Base-by-base conservation (phyloP, 2,888 invertebrate species). In the Eristalis arbustorum region DNA sequence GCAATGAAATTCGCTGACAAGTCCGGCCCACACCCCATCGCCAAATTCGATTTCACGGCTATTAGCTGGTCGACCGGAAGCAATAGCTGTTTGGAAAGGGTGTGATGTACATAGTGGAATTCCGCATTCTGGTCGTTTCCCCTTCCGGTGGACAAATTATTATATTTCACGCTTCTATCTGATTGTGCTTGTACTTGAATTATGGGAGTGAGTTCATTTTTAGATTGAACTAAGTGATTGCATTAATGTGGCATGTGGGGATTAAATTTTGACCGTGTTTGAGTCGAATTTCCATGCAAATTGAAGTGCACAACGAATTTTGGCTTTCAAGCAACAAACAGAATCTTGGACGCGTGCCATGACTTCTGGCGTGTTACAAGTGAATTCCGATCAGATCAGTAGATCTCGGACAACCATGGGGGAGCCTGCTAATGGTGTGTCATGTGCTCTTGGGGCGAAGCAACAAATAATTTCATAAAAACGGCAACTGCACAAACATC, bases 51-150 rank as follows among this genome's bases (percentile, higher is more conserved):
- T 73, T 40, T 73, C 34, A 25, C 37, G 11, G 61, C 31, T 57
- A 72, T 40, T 75, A 59, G 37, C 62, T 67, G 18, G 67, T 31
- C 34, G 13, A 73, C 62, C 62, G 79, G 73, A 83, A 78, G 28
- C 28, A 14, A 10, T 56, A 22, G n/a, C 23, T 37, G 22, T 78
- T 68, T 25, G 34, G 59, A 56, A 49, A 13, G 56, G n/a, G 49
- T 76, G 62, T 42, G 64, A 64, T 34, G 18, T 64, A 59, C 72
- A 68, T 34, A 34, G 25, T 64, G 57, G 59, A 78, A 83, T 18
- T 73, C 78, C 37, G 37, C 72, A 73, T 68, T 64, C 69, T 10
- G 13, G n/a, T 11, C 42, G 34, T 78, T 68, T 77, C 63, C 63
- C 23, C 31, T 79, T 73, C 62, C 61, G 56, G 61, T 28, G 62